Conservation (phyloP, 2,113 vertebrate genomes). For the Taurulus bubalis region DNA sequence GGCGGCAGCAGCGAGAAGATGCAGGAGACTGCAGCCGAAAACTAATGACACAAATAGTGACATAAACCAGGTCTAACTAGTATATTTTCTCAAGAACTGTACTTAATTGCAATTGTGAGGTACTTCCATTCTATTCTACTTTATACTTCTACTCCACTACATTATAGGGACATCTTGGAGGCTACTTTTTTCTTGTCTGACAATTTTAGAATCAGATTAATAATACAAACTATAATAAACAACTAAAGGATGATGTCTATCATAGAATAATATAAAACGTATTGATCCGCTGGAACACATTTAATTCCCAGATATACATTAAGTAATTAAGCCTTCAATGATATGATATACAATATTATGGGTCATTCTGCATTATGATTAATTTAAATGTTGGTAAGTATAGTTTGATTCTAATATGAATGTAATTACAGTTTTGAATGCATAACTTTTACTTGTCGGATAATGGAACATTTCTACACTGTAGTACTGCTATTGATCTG, state of each 20-base stretch:
- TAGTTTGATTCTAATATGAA: too few relatives aligned
- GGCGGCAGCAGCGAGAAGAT: neutral
- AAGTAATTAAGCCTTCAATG: neutral
- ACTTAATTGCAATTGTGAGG: neutral
- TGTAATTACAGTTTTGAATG: too few relatives aligned
- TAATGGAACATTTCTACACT: too few relatives aligned
- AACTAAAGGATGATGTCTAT: neutral
- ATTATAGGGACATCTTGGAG: neutral
- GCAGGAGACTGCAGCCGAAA: neutral
- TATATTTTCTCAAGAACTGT: neutral
- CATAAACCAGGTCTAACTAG: neutral
- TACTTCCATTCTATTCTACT: neutral
- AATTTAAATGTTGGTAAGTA: too few relatives aligned
- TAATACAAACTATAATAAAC: neutral
- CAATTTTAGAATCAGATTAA: neutral
- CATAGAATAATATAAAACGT: neutral
- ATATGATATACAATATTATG: too few relatives aligned
- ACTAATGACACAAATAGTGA: neutral
- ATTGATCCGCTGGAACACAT: neutral
- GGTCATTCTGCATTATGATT: too few relatives aligned
- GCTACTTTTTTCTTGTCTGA: neutral
- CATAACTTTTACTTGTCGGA: too few relatives aligned
- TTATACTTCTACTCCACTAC: neutral
- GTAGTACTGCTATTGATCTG: too few relatives aligned
- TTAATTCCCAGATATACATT: neutral